phyloP scores from a whole-genome alignment of 2,888 invertebrate genomes.

The Eupsilia transversa region DNA sequence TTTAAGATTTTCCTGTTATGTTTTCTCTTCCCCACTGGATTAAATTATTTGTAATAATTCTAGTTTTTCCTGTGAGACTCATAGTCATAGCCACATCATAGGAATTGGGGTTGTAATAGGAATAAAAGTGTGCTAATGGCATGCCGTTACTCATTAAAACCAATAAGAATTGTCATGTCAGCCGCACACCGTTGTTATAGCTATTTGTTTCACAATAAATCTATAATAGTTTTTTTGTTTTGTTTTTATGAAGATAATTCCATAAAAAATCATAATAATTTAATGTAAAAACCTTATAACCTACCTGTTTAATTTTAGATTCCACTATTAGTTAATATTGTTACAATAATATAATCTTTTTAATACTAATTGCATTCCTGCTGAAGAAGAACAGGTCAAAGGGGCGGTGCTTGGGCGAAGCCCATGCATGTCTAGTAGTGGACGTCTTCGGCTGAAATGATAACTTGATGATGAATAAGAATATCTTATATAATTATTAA shows the following conservation, averaged over 20 bases:
- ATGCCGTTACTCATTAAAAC: background rate
- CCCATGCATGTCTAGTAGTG: too few species aligned
- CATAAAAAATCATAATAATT: background rate
- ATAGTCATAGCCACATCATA: background rate
- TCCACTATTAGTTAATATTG: background rate
- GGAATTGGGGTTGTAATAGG: background rate
- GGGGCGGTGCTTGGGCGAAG: too few species aligned
- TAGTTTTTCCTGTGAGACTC: background rate
- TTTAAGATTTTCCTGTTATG: conserved; percentile 15
- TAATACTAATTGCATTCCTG: background rate
- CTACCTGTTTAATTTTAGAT: background rate
- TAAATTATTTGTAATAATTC: background rate
- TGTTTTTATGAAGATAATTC: background rate
- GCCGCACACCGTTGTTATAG: background rate
- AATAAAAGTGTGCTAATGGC: background rate
- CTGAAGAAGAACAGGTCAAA: too few species aligned
- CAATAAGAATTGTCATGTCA: conserved; percentile 1
- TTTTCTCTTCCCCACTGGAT: background rate
- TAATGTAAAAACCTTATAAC: too few species aligned
- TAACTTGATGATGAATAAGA: too few species aligned
- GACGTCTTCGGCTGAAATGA: too few species aligned
- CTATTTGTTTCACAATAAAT: background rate
- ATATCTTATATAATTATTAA: background rate
- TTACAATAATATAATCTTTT: background rate
- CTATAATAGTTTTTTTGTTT: background rate